Evolutionary conservation across 2,113 vertebrate genomes (phyloP).

Genomic region (Ramphastos sulfuratus): DNA sequence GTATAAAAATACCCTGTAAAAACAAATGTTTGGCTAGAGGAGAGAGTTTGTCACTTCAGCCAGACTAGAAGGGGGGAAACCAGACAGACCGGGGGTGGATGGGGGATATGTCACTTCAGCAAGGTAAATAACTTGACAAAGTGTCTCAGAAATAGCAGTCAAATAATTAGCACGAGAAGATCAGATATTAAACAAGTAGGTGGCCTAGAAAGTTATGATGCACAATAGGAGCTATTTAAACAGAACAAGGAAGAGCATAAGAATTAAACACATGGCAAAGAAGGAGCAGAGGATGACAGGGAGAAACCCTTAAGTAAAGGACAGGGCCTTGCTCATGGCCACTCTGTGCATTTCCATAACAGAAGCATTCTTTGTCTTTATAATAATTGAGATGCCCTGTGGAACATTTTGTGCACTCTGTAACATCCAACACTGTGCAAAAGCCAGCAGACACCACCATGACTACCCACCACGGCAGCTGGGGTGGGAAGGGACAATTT

Average conservation of each 20-base stretch:
- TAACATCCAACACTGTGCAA: rapidly evolving
- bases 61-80: constrained; percentile 57
- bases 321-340: not conserved
- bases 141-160: constrained; percentile 25
- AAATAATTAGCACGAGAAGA: not conserved
- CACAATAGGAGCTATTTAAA: not conserved
- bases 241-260: not conserved
- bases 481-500: not conserved
- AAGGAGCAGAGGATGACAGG: not conserved
- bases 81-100: constrained; percentile 51
- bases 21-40: constrained; percentile 49
- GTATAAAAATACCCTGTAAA: constrained; percentile 66
- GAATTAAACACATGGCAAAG: not conserved
- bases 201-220: not conserved
- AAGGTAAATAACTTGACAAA: constrained; percentile 43
- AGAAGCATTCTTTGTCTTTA: not conserved
- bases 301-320: not conserved
- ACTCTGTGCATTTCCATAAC: not conserved
- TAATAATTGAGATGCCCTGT: not conserved
- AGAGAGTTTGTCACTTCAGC: constrained; percentile 60
- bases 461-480: not conserved
- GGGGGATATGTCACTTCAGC: not conserved
- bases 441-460: not conserved
- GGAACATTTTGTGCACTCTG: not conserved
- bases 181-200: not conserved